Base-by-base conservation (phyloP, 2,113 vertebrate species). In the Bos taurus region DNA sequence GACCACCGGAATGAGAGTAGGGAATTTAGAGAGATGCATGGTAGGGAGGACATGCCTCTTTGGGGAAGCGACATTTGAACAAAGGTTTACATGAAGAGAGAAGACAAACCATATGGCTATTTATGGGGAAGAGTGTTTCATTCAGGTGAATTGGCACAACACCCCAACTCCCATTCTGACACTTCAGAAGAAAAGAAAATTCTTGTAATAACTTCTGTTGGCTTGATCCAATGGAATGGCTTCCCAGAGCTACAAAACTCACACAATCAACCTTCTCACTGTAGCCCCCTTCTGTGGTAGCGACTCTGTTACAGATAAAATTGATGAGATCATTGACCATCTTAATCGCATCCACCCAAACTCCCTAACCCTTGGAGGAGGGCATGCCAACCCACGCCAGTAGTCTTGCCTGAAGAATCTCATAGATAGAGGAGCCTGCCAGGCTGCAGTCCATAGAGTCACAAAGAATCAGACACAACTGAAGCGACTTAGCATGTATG, bases 231-330 rank as follows among this genome's bases (percentile, higher is more conserved):
- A 30, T 23, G 81, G 67, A 81, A 94, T 7, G 1, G 4, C 57
- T 26, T 92, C 82, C 54, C 19, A 54, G 74, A 91, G 93, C 97
- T 92, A 74, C 36, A 85, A 91, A 88, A 90, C 10, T 3, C 52
- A 40, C 54, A 82, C 52, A 0, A 0, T 59, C 92, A 1, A 0
- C 56, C 43, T 82, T 88, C 46, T 71, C 46, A 60, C 19, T 23
- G 3, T 9, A 50, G 46, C 33, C n/a, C 17, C 30, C 36, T 52
- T 74, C 87, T 36, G 4, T 36, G 9, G 15, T 21, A 57, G 52
- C 9, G 15, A 1, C 43, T 74, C 52, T 52, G 87, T 56, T 21
- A 25, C 57, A 78, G n/a, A 78, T 57, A 77, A 60, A 80, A 78
- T 21, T 12, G 36, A 19, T 36, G 21, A 10, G 21, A 6, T 30